phyloP scores from a whole-genome alignment of 2,888 invertebrate genomes.

The Dicycla oo region DNA sequence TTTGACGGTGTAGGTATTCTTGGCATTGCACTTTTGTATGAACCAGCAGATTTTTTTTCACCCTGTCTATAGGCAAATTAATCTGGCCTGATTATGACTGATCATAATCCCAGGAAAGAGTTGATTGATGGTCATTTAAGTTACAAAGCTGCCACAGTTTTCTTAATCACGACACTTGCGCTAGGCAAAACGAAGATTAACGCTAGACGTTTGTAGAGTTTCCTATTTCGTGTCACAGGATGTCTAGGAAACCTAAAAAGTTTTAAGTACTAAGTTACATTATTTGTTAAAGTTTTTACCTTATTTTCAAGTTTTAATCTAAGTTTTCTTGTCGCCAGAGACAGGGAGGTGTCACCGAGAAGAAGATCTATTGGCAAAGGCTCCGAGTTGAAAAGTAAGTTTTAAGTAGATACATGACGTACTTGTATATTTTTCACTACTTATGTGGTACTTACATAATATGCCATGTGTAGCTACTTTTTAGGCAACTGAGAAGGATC shows the following conservation, averaged over 20 bases:
- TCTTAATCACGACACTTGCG: not conserved
- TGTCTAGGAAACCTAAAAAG: conserved; percentile 37
- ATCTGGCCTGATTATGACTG: not conserved
- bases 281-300: conserved; percentile 55
- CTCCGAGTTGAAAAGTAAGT: conserved; percentile 88
- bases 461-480: too few relatives aligned
- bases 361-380: conserved; percentile 88
- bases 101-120: not conserved
- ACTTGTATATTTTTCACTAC: conserved; percentile 2
- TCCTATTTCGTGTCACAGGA: conserved; percentile 12
- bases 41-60: not conserved
- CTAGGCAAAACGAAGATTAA: conserved; percentile 3
- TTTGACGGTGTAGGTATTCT: too few relatives aligned
- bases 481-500: too few relatives aligned
- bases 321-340: conserved; percentile 91
- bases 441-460: conserved; percentile 1
- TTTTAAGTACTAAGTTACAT: conserved; percentile 46
- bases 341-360: conserved; percentile 91
- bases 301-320: conserved; percentile 78
- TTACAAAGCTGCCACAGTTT: not conserved
- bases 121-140: not conserved
- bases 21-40: too few relatives aligned
- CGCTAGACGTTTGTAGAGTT: not conserved
- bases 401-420: conserved; percentile 53
- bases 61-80: not conserved